Evolutionary conservation across 2,797 vertebrate species (phyloP).

Genomic region (Pelodytes ibericus): DNA sequence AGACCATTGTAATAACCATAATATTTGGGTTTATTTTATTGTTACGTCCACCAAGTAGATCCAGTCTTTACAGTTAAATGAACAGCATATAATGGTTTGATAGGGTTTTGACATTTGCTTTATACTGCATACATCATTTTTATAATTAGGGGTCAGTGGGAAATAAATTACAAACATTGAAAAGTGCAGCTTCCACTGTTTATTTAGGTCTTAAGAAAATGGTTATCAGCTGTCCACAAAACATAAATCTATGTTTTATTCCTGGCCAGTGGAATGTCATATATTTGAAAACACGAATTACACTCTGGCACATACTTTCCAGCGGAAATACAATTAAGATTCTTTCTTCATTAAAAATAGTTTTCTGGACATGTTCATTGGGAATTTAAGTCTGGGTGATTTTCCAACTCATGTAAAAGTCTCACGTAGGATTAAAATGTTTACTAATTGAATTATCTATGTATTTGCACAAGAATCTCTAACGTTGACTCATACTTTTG

Average conservation of each 20-base stretch:
- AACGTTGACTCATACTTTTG: not conserved
- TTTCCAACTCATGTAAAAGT: slow-evolving; percentile 33
- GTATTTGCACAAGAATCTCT: not conserved
- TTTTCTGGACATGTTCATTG: slow-evolving; percentile 32
- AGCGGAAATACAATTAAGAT: slow-evolving; percentile 46
- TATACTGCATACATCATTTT: slow-evolving; percentile 5
- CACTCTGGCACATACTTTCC: slow-evolving; percentile 38
- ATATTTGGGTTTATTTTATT: too few relatives aligned
- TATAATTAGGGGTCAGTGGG: slow-evolving; percentile 18
- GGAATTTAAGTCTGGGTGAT: slow-evolving; percentile 32
- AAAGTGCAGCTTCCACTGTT: slow-evolving; percentile 27
- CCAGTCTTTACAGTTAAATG: slow-evolving; percentile 6
- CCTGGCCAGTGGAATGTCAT: slow-evolving; percentile 36
- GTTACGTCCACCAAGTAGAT: too few relatives aligned
- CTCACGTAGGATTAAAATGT: slow-evolving; percentile 16
- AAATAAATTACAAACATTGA: slow-evolving; percentile 34
- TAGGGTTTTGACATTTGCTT: slow-evolving; percentile 12
- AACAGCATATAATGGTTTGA: not conserved
- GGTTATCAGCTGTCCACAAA: slow-evolving; percentile 47
- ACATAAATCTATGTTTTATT: slow-evolving; percentile 48
- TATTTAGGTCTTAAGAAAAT: slow-evolving; percentile 36
- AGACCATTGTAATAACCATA: too few relatives aligned
- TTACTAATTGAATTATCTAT: slow-evolving; percentile 33
- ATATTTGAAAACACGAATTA: slow-evolving; percentile 48
- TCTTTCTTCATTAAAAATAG: slow-evolving; percentile 39